Percentiles rank a stretch among this genome's conserved stretches.
Evolutionary conservation across 1,140 invertebrate species (phyloP).

Genomic region (Apis cerana): DNA sequence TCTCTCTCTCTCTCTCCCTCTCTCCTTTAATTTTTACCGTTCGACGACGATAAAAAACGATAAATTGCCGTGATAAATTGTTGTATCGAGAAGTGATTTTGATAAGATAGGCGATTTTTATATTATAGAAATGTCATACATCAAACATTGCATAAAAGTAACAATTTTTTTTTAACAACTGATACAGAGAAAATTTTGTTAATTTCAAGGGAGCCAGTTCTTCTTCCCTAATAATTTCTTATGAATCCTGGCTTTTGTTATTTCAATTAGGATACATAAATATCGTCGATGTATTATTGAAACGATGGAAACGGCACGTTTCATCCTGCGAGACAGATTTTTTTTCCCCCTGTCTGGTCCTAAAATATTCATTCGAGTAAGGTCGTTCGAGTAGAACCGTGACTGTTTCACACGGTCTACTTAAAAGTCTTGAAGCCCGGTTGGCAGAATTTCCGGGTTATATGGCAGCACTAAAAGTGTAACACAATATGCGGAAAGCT

Average conservation of each 20-base stretch:
- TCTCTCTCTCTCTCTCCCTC: background rate
- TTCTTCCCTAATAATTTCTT: too few species aligned
- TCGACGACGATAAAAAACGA: too few species aligned
- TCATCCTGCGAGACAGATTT: background rate
- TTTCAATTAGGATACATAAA: background rate
- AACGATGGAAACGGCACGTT: constrained; percentile 6
- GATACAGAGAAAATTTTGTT: too few species aligned
- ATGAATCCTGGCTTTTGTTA: too few species aligned
- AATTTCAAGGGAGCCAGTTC: background rate
- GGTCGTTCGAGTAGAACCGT: background rate
- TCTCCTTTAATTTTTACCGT: too few species aligned
- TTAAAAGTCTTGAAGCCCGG: constrained; percentile 5
- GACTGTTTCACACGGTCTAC: constrained; percentile 13
- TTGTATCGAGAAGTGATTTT: too few species aligned
- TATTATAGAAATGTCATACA: too few species aligned
- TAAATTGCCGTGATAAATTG: too few species aligned
- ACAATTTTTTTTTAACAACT: too few species aligned
- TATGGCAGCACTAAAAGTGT: background rate
- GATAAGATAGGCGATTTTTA: too few species aligned
- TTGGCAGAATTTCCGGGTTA: constrained; percentile 20
- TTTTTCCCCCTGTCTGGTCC: background rate
- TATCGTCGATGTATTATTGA: background rate
- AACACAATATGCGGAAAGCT: background rate
- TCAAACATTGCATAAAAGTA: too few species aligned
- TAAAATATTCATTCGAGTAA: constrained; percentile 28